Evolutionary conservation across 2,797 vertebrate genomes (phyloP), one percentile per base, ranked within the genome.

Genomic region (Muraenolepis orangiensis): DNA sequence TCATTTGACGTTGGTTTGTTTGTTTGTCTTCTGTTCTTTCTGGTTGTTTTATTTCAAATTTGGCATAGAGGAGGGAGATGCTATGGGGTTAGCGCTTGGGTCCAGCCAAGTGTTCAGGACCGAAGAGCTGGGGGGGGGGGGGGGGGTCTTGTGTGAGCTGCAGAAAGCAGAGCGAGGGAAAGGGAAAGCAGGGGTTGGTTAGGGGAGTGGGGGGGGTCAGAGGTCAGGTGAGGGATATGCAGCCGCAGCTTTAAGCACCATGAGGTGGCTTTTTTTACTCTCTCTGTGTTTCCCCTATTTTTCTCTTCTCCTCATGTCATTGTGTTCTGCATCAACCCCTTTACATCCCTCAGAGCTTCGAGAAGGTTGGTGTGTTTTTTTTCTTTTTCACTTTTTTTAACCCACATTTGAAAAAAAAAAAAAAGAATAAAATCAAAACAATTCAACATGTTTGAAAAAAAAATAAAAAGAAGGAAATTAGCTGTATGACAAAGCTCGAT

Each of bases 331-430:
- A 99, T 99, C 97, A 96, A 99, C 96, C 96, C 96, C 95, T 96
- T 98, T 96, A 97, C 97, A 98, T 98, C 96, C 97, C 97, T 96
- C 97, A 99, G 97, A 98, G 96, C 97, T 98, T 96, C 97, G 97
- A 99, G 97, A 99, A 99, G 97, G 97, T 98, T 98, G 97, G 97
- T 99, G 97, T 99, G 96, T 96, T 97, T 96, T 97, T 97, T 98
- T 98, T 96, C 95, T 96, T 97, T 98, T 98, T 97, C 96, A 96
- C 96, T 98, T 99, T 98, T 97, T 97, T 98, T 95, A 98, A 97
- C 96, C 96, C 96, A 96, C 96, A 97, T 97, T 96, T 96, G 93
- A 95, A 89, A 86, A 81, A 77, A 81, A 82, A 73, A 87, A 86
- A 81, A 77, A 81, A 82, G 72, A 87, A 14, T 64, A n/a, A 26